Evolutionary conservation across 2,113 vertebrate genomes (phyloP).

Genomic region (Microtus richardsoni): DNA sequence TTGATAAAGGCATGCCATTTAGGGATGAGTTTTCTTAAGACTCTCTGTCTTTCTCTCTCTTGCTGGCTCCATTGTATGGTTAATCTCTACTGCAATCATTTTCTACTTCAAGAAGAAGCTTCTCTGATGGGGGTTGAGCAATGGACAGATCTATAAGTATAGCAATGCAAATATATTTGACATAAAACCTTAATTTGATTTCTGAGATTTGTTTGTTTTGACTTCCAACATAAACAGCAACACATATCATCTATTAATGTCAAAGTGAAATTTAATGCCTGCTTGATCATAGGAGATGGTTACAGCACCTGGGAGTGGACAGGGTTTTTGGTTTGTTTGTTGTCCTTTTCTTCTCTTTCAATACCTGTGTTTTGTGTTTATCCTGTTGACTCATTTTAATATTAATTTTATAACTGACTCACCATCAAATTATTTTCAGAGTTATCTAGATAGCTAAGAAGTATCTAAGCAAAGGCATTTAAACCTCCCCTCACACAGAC

Average conservation of each 20-base stretch:
- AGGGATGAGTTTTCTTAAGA: not conserved
- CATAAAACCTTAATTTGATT: not conserved
- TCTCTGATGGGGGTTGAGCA: not conserved
- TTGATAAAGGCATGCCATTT: not conserved
- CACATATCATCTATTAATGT: not conserved
- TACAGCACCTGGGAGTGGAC: not conserved
- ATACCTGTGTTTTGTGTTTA: not conserved
- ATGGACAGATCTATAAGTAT: not conserved
- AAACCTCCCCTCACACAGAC: not conserved
- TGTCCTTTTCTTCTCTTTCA: not conserved
- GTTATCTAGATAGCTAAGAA: not conserved
- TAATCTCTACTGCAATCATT: too few species aligned
- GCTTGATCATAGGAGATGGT: not conserved
- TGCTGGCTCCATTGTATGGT: not conserved
- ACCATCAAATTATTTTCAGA: not conserved
- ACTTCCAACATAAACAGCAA: not conserved
- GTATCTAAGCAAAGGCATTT: not conserved
- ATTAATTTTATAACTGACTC: not conserved
- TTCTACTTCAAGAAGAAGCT: not conserved
- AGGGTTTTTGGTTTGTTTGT: not conserved
- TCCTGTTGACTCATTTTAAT: not conserved
- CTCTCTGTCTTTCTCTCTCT: too few species aligned
- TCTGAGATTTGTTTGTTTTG: slow-evolving; percentile 2
- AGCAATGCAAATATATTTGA: not conserved
- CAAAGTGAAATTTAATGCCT: not conserved